Evolutionary conservation across 2,888 invertebrate genomes (phyloP), one percentile per base, ranked within the genome.

Genomic region (Pandemis heparana): DNA sequence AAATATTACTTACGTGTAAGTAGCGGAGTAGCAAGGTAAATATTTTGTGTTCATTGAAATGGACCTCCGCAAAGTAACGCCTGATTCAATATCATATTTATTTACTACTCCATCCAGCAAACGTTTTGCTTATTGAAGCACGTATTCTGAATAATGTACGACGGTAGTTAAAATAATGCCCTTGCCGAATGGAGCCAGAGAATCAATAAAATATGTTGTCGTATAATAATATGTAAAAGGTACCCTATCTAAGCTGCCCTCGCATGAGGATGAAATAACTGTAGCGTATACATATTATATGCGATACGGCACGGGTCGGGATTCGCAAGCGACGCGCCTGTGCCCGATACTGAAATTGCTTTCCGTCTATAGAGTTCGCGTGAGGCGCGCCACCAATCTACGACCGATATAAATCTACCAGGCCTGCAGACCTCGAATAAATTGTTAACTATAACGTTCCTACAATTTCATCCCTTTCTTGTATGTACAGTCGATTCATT

Each of bases 401-500:
- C 81, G 83, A 82, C 83, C 85, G 90, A 92, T 92, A 92, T 90
- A 91, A 92, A 92, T 91, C 90, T 92, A 88, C 88, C 88, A 85
- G 86, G 86, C 85, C 84, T 85, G 86, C 85, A 83, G 88, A 88
- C 87, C 89, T 87, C 84, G 85, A 90, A 91, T 92, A 91, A 90
- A 92, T 92, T 89, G 90, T 89, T 79, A 88, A 87, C 88, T 89
- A 85, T 88, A 88, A 87, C 87, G 86, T 87, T 83, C 82, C 81
- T 85, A 86, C 87, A 87, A 87, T 89, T 88, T 85, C 81, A 82
- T 84, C 83, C 76, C 74, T 79, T 81, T 77, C 23, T 23, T 56
- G 56, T 56, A 23, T 18, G 56, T 23, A 23, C 56, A 23, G 23
- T 56, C 18, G 56, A 56, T 18, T 56, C 18, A 56, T 56, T 56